These are phyloP conservation scores for Drosophila simulans DNA, from an alignment of 1,140 invertebrate species.

Conservation along the genomic window DNA sequence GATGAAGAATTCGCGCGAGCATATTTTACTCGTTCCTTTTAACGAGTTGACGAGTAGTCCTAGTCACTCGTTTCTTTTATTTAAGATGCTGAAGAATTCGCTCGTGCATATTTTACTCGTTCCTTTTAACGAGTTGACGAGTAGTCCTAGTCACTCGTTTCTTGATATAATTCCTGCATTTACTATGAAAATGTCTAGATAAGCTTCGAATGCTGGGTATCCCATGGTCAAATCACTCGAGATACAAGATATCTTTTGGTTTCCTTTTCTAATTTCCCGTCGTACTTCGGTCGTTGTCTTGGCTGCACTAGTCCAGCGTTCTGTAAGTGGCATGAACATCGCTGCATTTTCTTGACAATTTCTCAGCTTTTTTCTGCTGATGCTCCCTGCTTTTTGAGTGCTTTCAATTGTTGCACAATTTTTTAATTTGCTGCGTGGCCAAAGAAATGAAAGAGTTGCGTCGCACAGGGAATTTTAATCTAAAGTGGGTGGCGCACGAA, in stretches of 20 bases:
- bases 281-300: conserved; percentile 38
- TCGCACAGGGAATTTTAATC: conserved; percentile 62
- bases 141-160: too few species aligned
- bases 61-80: too few species aligned
- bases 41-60: too few species aligned
- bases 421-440: conserved; percentile 75
- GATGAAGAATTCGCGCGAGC: too few species aligned
- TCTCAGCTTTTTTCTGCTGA: conserved; percentile 32
- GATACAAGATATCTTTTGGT: not conserved
- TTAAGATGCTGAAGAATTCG: not conserved
- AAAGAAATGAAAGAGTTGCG: conserved; percentile 48
- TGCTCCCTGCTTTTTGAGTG: conserved; percentile 51
- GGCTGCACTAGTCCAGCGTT: conserved; percentile 27
- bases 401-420: conserved; percentile 82
- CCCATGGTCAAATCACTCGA: not conserved
- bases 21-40: too few species aligned
- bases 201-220: conserved; percentile 2
- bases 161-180: too few species aligned
- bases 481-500: conserved; percentile 33
- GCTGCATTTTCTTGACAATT: conserved; percentile 75
- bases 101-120: too few species aligned
- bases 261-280: conserved; percentile 66
- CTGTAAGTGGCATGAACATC: conserved; percentile 52
- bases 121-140: too few species aligned
- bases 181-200: too few species aligned